A percentile compares a stretch with the other conserved stretches of the same genome.
These are phyloP conservation scores for Rhagium mordax DNA, from an alignment of 2,888 invertebrate species.

Conservation along the genomic window DNA sequence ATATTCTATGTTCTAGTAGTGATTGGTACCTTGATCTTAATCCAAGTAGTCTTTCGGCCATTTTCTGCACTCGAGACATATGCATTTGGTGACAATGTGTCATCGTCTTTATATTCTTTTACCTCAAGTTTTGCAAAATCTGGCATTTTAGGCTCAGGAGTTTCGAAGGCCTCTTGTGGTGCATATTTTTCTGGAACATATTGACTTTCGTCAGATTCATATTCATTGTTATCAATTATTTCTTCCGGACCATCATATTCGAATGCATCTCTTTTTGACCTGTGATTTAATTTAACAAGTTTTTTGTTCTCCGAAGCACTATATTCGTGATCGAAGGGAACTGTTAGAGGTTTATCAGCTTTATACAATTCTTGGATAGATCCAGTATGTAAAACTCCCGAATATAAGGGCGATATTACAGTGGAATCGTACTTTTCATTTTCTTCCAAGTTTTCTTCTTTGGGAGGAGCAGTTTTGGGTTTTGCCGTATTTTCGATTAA, in stretches of 20 bases:
- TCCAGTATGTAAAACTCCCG: conserved; percentile 58
- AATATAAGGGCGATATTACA: conserved; percentile 55
- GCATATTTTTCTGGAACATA: conserved; percentile 59
- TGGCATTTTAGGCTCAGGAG: conserved; percentile 44
- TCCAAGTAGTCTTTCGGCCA: conserved; percentile 51
- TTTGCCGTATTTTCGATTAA: conserved; percentile 27
- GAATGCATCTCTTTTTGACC: conserved; percentile 27
- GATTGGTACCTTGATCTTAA: conserved; percentile 44
- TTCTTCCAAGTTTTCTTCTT: conserved; percentile 39
- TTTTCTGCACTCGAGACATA: conserved; percentile 54
- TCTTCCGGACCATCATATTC: conserved; percentile 19
- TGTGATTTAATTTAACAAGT: conserved; percentile 35
- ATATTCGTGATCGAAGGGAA: conserved; percentile 65
- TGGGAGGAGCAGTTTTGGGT: conserved; percentile 26
- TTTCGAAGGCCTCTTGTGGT: conserved; percentile 47
- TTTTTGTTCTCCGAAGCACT: conserved; percentile 59
- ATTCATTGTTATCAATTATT: neutral
- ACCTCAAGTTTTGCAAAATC: conserved; percentile 54
- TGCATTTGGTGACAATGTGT: conserved; percentile 61
- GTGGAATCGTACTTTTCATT: conserved; percentile 47
- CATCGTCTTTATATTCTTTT: conserved; percentile 57
- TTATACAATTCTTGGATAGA: conserved; percentile 60
- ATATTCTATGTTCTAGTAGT: conserved; percentile 18
- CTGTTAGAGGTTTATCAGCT: conserved; percentile 60
- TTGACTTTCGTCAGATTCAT: conserved; percentile 35